Conservation (phyloP, 1,140 invertebrate species). For the Cydia fagiglandana region DNA sequence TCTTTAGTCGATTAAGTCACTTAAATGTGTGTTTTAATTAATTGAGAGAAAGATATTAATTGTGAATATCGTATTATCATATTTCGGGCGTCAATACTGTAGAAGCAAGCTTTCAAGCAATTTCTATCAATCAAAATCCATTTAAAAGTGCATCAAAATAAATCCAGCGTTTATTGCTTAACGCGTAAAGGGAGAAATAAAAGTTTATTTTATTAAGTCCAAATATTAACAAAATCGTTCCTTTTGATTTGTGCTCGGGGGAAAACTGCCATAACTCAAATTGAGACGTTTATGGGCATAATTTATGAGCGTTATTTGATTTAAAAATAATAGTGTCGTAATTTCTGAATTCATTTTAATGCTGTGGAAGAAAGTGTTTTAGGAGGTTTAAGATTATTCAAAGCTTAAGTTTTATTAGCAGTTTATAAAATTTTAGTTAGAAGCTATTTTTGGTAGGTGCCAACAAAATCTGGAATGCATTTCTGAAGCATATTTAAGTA, state of each 20-base stretch:
- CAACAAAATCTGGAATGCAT: too few relatives aligned
- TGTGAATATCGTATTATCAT: too few relatives aligned
- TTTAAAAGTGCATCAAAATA: slow-evolving; percentile 11
- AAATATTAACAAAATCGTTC: slow-evolving; percentile 32
- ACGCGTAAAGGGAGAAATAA: background rate
- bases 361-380: background rate
- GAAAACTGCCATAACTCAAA: slow-evolving; percentile 28
- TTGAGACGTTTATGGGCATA: slow-evolving; percentile 31
- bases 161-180: background rate
- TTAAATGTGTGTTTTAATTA: too few relatives aligned
- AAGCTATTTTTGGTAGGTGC: background rate
- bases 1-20: too few relatives aligned
- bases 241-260: slow-evolving; percentile 22
- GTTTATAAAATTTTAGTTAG: background rate
- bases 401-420: background rate
- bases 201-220: slow-evolving; percentile 30
- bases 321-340: slow-evolving; percentile 31
- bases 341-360: slow-evolving; percentile 2
- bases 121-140: background rate
- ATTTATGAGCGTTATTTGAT: slow-evolving; percentile 31
- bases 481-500: too few relatives aligned
- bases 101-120: background rate
- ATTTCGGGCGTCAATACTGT: background rate
- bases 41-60: too few relatives aligned
- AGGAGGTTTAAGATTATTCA: background rate